phyloP scores from a whole-genome alignment of 2,113 vertebrate genomes.

The Felis chaus region DNA sequence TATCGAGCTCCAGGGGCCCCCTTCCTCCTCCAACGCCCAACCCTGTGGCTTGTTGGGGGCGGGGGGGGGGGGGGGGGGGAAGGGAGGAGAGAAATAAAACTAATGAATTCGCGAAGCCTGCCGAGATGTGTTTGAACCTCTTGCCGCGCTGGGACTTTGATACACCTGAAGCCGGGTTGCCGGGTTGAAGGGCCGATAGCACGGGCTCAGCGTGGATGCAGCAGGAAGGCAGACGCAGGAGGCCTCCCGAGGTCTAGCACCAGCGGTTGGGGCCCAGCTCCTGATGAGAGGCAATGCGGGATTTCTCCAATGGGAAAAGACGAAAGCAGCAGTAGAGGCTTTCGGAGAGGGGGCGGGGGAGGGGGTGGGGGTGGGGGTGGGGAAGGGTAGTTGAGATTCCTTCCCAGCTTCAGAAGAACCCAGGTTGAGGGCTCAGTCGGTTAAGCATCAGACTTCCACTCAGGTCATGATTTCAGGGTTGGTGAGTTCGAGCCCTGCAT shows the following conservation, averaged over 20 bases:
- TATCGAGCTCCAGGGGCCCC: neutral
- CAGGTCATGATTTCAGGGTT: too few relatives aligned
- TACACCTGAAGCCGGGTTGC: slow-evolving; percentile 1
- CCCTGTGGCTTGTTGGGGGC: neutral
- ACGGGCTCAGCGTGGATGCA: neutral
- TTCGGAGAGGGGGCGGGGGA: neutral
- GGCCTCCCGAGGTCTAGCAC: neutral
- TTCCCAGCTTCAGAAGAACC: neutral
- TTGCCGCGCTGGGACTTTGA: neutral
- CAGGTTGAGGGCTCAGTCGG: neutral
- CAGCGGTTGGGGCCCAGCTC: neutral
- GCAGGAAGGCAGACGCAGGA: neutral
- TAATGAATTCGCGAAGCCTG: slow-evolving; percentile 58
- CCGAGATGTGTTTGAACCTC: slow-evolving; percentile 36
- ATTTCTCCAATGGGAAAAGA: neutral
- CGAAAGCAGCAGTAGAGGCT: neutral
- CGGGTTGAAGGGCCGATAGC: neutral
- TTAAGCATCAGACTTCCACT: too few relatives aligned
- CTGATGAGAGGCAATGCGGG: neutral
- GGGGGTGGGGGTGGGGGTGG: too few relatives aligned
- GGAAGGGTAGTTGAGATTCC: neutral
- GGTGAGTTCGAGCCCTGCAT: too few relatives aligned
- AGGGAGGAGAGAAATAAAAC: slow-evolving; percentile 57
- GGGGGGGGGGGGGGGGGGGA: neutral
- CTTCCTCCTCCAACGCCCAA: neutral